Evolutionary conservation across 2,113 vertebrate genomes (phyloP).

Genomic region (Malurus cyaneus): DNA sequence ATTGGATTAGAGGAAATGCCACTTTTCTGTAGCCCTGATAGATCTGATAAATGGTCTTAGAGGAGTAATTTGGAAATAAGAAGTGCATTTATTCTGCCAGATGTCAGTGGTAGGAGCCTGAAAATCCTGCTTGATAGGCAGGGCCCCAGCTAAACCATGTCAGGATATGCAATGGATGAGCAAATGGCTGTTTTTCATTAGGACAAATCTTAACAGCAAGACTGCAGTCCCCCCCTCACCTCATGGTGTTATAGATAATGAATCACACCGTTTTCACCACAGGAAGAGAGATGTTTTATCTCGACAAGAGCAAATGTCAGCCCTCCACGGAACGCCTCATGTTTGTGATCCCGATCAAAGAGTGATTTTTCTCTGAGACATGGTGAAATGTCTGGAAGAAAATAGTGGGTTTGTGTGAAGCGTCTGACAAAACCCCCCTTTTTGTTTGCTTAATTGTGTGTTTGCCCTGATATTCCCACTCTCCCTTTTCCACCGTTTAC

Average conservation of each 20-base stretch:
- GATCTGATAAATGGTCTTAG: not conserved
- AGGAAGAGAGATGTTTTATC: not conserved
- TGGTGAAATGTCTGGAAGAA: not conserved
- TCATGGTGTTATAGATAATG: not conserved
- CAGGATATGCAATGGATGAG: not conserved
- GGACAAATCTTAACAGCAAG: not conserved
- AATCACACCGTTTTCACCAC: not conserved
- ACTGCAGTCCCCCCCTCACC: not conserved
- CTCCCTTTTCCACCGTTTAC: not conserved
- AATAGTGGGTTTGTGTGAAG: not conserved
- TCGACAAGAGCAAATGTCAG: not conserved
- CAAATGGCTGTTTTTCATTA: not conserved
- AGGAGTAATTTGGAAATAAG: not conserved
- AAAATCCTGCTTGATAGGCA: not conserved
- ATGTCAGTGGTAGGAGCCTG: not conserved
- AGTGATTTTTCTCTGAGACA: not conserved
- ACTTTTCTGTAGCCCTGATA: not conserved
- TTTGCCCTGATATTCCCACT: not conserved
- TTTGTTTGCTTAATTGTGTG: not conserved
- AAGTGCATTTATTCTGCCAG: not conserved
- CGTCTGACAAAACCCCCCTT: not conserved
- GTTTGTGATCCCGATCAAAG: not conserved
- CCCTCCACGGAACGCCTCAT: not conserved
- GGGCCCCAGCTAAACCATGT: not conserved
- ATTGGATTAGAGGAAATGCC: not conserved